These are phyloP conservation scores for Saccostrea echinata DNA, from an alignment of 1,140 invertebrate genomes.

Conservation along the genomic window DNA sequence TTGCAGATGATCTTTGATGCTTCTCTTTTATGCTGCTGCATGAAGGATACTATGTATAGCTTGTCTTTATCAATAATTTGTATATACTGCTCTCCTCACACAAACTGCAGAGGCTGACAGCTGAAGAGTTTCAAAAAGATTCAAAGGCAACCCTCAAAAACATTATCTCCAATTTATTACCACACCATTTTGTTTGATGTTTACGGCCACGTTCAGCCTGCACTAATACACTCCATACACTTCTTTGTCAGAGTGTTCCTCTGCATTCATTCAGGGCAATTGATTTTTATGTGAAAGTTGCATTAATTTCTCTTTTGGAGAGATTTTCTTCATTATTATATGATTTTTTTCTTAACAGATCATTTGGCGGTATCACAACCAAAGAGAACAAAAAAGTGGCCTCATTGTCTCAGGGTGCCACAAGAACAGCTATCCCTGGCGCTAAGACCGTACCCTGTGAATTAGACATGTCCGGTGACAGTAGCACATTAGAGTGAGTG, in stretches of 20 bases:
- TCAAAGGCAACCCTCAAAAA: conserved; percentile 28
- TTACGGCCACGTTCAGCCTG: not conserved
- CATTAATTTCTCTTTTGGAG: not conserved
- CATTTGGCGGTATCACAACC: conserved; percentile 69
- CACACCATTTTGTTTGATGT: conserved; percentile 34
- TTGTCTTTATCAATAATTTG: conserved; percentile 39
- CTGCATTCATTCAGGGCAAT: not conserved
- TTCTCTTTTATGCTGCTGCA: conserved; percentile 36
- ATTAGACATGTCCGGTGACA: conserved; percentile 64
- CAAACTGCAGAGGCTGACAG: conserved; percentile 30
- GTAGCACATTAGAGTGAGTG: conserved; percentile 62
- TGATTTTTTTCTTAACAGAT: conserved; percentile 61
- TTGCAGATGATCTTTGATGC: conserved; percentile 36
- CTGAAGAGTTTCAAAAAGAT: conserved; percentile 34
- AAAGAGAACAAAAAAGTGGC: conserved; percentile 64
- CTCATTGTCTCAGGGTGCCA: conserved; percentile 52
- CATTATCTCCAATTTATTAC: conserved; percentile 39
- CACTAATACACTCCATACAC: not conserved
- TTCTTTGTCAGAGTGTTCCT: not conserved
- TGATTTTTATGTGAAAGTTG: conserved; percentile 23
- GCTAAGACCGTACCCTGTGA: conserved; percentile 68
- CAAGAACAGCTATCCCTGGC: conserved; percentile 61
- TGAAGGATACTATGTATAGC: conserved; percentile 36
- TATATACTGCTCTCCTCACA: conserved; percentile 27
- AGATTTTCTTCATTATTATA: not conserved